phyloP scores from a whole-genome alignment of 1,140 invertebrate genomes.

The Diploscapter pachys region DNA sequence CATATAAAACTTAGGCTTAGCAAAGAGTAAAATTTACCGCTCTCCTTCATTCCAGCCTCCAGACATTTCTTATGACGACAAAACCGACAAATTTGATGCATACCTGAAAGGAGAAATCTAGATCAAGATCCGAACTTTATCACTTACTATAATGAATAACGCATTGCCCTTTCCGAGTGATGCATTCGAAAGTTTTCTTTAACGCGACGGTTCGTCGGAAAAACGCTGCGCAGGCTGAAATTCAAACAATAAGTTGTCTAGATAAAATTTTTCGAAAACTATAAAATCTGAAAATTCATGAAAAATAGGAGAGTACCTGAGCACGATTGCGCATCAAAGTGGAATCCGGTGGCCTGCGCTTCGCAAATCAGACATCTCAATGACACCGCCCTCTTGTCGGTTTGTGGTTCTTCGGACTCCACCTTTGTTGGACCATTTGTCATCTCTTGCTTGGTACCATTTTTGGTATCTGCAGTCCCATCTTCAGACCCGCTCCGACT shows the following conservation, averaged over 20 bases:
- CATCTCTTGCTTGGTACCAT: no score
- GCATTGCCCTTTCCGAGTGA: conserved; percentile 26
- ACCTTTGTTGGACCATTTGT: no score
- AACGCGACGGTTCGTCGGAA: conserved; percentile 36
- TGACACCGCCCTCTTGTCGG: not conserved
- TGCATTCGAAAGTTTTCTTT: conserved; percentile 29
- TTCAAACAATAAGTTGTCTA: no score
- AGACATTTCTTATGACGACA: conserved; percentile 93
- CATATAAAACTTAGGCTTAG: not conserved
- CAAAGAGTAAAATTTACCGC: conserved; percentile 72
- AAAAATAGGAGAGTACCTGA: not conserved
- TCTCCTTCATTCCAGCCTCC: conserved; percentile 95
- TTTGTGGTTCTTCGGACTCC: no score
- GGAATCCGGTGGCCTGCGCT: conserved; percentile 37
- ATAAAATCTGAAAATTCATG: no score
- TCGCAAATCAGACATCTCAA: conserved; percentile 23
- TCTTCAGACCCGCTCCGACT: no score
- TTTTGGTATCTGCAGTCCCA: no score
- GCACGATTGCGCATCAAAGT: conserved; percentile 38
- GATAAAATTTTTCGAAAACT: no score
- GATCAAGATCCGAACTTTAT: not conserved
- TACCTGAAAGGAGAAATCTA: conserved; percentile 7
- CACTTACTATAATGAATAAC: conserved; percentile 31
- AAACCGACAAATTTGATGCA: conserved; percentile 80
- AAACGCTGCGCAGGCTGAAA: conserved; percentile 34